Percentiles rank a stretch among this genome's conserved stretches.
Conservation (phyloP, 2,888 invertebrate species). For the Drosophila kanekoi region DNA sequence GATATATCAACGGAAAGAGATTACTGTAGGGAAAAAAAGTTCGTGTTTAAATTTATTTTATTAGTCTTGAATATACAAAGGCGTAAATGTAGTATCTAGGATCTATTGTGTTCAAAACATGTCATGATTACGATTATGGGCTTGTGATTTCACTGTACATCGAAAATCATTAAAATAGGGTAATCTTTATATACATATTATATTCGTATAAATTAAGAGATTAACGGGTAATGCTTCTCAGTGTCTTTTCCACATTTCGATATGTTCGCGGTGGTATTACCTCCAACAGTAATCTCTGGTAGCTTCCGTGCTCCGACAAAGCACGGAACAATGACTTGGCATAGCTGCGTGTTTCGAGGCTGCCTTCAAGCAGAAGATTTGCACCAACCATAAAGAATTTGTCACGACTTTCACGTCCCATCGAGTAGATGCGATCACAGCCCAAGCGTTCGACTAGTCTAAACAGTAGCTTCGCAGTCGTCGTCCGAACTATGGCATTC, state of each 20-base stretch:
- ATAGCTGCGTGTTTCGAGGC: conserved; percentile 92
- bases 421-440: conserved; percentile 89
- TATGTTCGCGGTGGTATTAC: conserved; percentile 92
- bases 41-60: conserved; percentile 19
- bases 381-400: conserved; percentile 92
- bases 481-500: conserved; percentile 94
- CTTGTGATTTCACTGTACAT: neutral
- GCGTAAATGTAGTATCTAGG: conserved; percentile 4
- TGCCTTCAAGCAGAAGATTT: conserved; percentile 93
- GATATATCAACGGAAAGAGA: conserved; percentile 53
- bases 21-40: conserved; percentile 10
- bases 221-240: conserved; percentile 85
- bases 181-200: conserved; percentile 29
- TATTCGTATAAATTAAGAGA: neutral
- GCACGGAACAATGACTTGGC: conserved; percentile 92
- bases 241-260: conserved; percentile 93
- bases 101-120: conserved; percentile 14
- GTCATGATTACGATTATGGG: neutral
- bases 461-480: conserved; percentile 92
- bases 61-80: conserved; percentile 24
- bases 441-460: conserved; percentile 91
- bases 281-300: conserved; percentile 91
- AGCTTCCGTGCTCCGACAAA: conserved; percentile 90
- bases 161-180: conserved; percentile 9
- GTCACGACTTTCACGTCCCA: conserved; percentile 92